Base-by-base conservation (phyloP, 1,140 invertebrate species). In the Pinna nobilis region DNA sequence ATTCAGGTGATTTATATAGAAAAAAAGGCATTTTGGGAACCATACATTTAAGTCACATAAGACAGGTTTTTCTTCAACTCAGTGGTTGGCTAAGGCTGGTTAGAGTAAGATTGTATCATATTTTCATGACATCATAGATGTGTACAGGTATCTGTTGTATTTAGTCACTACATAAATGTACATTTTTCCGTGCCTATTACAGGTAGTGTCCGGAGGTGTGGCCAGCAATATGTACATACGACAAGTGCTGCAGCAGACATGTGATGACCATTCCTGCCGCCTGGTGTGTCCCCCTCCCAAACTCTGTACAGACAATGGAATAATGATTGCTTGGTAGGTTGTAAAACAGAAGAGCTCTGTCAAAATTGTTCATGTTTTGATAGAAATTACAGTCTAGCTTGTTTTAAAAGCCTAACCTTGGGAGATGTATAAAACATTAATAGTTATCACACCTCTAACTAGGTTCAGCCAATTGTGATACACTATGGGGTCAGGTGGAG, bases 291-390 rank as follows among this genome's bases (percentile, higher is more conserved):
- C 97, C 23, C 94, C 95, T 18, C 92, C 94, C n/a, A 91, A 92
- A 83, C 91, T 98, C 0, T 99, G 98, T 85, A 97, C 95, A 3
- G 98, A 99, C 87, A 99, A 99, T 92, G 98, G 97, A 23, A 91
- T 98, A n/a, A 99, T 99, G 98, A 97, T 99, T 78, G 97, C 97
- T 23, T 99, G 97, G 98, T 87, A 70, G 75, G 82, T 79, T 47
- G n/a, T 1, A n/a, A n/a, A n/a, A n/a, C n/a, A n/a, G n/a, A n/a
- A n/a, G n/a, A n/a, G n/a, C n/a, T n/a, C n/a, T n/a, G n/a, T n/a
- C n/a, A n/a, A n/a, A n/a, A n/a, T n/a, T n/a, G n/a, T n/a, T n/a
- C n/a, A 30, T 23, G 66, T 47, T 13, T 33, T 25, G 30, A 15
- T 57, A 23, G 9, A 11, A 11, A 44, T n/a, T 9, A 44, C 39